Percentiles rank a stretch among this genome's conserved stretches.
phyloP scores from a whole-genome alignment of 92 coral and sea anemone species.

The Palythoa caribaeorum region DNA sequence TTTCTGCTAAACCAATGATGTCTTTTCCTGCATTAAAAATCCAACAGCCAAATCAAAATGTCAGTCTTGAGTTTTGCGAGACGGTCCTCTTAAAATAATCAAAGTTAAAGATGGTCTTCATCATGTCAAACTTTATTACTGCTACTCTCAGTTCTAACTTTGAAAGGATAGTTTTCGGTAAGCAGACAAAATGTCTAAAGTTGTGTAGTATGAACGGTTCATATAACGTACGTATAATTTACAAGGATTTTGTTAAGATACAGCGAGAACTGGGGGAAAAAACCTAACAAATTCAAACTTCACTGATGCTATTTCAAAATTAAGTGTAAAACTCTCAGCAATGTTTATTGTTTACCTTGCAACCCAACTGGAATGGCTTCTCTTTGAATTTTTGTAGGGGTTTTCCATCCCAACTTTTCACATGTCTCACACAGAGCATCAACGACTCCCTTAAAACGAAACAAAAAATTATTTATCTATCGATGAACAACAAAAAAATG shows the following conservation, averaged over 20 bases:
- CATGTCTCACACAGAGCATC: slow-evolving; percentile 96
- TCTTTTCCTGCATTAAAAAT: slow-evolving; percentile 76
- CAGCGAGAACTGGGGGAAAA: too few species aligned
- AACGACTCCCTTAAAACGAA: slow-evolving; percentile 78
- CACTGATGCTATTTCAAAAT: not conserved
- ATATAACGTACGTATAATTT: too few species aligned
- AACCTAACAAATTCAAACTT: not conserved
- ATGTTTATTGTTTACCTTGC: slow-evolving; percentile 71
- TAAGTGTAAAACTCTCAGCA: not conserved
- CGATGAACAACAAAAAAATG: not conserved
- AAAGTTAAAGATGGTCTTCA: too few species aligned
- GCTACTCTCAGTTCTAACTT: too few species aligned
- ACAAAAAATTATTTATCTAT: not conserved
- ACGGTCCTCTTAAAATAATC: not conserved
- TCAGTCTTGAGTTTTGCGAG: not conserved
- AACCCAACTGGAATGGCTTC: slow-evolving; percentile 94
- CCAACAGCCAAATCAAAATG: not conserved
- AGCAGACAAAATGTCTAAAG: too few species aligned
- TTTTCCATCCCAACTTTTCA: slow-evolving; percentile 91
- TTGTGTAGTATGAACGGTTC: too few species aligned
- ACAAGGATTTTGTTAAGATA: too few species aligned
- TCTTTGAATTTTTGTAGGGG: slow-evolving; percentile 87
- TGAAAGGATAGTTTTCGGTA: too few species aligned
- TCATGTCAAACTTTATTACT: too few species aligned
- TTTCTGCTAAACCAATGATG: slow-evolving; percentile 96